Evolutionary conservation across 2,113 vertebrate species (phyloP), one percentile per base, ranked within the genome.

Genomic region (Channa argus): DNA sequence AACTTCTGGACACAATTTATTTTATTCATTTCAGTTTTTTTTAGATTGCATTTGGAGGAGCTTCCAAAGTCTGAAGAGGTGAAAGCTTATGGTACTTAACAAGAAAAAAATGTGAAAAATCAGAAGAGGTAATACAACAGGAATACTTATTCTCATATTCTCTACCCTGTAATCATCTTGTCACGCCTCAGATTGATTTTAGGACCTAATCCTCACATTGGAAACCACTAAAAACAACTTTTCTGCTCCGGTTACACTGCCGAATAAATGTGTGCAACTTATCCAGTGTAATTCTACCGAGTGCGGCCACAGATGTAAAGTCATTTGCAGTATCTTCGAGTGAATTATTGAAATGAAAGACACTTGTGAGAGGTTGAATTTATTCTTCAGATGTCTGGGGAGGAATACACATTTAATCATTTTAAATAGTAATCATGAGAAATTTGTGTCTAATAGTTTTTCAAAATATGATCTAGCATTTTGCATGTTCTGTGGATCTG

Each of bases 361-460:
- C 62, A 24, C 37, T 65, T 72, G 46, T 60, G 67, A 79, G 59
- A 79, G 66, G 70, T 44, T 62, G 53, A 75, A 36, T 69, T 63
- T 8, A 71, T 83, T 70, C 55, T 38, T 46, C 33, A 33, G 33
- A 53, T 75, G 9, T 74, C 56, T 63, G 5, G 38, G 43, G 60
- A 68, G 46, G 56, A 63, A 67, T 63, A 64, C 55, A 51, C 24
- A 24, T 24, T 24, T 24, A 72, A 74, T 24, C 53, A 45, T 68
- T 61, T 80, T 49, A 24, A 24, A 66, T 5, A 62, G 52, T 74
- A 75, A 71, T 52, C 72, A 69, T 63, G 34, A 51, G 45, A 36
- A 44, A 78, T 65, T 78, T 78, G 39, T 60, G 13, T 33, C 39
- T 63, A 65, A 72, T 41, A 63, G 45, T 65, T 80, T 64, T 61